These are phyloP conservation scores for Semnopithecus entellus DNA, from an alignment of 2,113 vertebrate genomes.

Conservation along the genomic window DNA sequence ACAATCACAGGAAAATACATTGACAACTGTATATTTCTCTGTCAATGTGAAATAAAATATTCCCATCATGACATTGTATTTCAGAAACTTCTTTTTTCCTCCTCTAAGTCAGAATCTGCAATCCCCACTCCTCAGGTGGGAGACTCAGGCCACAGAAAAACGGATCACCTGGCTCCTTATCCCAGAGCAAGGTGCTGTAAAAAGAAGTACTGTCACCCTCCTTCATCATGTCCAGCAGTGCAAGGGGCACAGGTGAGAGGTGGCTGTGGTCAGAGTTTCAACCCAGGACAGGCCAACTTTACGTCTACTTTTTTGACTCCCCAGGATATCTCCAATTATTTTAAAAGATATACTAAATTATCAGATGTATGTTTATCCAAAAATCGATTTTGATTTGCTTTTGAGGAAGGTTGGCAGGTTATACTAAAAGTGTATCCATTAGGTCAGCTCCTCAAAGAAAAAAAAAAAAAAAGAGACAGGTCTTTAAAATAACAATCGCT, in stretches of 20 bases:
- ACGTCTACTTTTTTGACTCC: background rate
- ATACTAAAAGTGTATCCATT: background rate
- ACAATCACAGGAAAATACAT: background rate
- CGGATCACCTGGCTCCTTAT: rapidly evolving
- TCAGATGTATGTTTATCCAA: background rate
- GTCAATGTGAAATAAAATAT: background rate
- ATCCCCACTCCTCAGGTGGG: too few species aligned
- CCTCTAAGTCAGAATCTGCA: background rate
- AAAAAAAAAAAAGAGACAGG: background rate
- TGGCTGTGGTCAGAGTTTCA: rapidly evolving
- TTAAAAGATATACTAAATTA: background rate
- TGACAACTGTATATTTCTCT: background rate
- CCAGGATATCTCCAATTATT: background rate
- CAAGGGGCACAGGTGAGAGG: background rate
- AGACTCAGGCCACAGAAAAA: background rate
- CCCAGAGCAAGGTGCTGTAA: rapidly evolving
- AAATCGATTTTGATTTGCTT: background rate
- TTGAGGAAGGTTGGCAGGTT: background rate
- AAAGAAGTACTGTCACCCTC: rapidly evolving
- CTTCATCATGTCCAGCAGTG: rapidly evolving
- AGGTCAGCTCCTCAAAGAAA: rapidly evolving
- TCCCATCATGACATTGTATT: background rate
- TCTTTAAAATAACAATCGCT: background rate
- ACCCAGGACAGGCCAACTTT: background rate
- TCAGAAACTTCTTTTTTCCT: background rate